Conservation (phyloP, 2,888 invertebrate species). For the Synanthedon tipuliformis region DNA sequence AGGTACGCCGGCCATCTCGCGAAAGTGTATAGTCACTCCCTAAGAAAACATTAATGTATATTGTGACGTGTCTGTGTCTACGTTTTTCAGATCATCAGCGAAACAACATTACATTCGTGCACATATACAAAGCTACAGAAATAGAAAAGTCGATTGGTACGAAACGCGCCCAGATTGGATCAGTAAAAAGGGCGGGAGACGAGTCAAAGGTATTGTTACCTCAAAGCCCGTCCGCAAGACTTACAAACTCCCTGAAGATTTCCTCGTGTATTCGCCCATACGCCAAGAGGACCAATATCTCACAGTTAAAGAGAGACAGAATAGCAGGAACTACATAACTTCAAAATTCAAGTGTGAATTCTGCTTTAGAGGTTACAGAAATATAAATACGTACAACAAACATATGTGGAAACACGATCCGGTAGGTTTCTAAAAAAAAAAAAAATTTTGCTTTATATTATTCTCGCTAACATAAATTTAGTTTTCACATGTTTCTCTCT, state of each 20-base stretch:
- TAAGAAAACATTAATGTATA: background rate
- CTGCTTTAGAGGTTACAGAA: slow-evolving; percentile 48
- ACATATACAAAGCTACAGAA: slow-evolving; percentile 34
- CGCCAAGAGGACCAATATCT: slow-evolving; percentile 46
- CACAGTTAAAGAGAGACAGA: slow-evolving; percentile 32
- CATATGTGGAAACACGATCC: slow-evolving; percentile 60
- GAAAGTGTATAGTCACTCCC: no score
- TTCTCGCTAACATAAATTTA: no score
- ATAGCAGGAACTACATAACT: slow-evolving; percentile 41
- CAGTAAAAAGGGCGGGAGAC: slow-evolving; percentile 19
- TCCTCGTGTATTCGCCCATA: slow-evolving; percentile 33
- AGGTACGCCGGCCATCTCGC: no score
- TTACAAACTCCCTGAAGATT: slow-evolving; percentile 35
- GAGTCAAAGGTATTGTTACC: slow-evolving; percentile 18
- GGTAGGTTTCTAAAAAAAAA: slow-evolving; percentile 34
- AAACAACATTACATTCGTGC: slow-evolving; percentile 47
- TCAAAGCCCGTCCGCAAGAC: slow-evolving; percentile 22
- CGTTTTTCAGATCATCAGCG: slow-evolving; percentile 32
- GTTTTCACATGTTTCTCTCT: no score
- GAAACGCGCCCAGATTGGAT: slow-evolving; percentile 34
- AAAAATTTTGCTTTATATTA: no score
- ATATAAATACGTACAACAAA: slow-evolving; percentile 33
- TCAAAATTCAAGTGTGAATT: slow-evolving; percentile 41
- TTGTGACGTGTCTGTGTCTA: background rate
- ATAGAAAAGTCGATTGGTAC: slow-evolving; percentile 29